Conservation (phyloP, 2,113 vertebrate genomes). For the Stigmatopora nigra region DNA sequence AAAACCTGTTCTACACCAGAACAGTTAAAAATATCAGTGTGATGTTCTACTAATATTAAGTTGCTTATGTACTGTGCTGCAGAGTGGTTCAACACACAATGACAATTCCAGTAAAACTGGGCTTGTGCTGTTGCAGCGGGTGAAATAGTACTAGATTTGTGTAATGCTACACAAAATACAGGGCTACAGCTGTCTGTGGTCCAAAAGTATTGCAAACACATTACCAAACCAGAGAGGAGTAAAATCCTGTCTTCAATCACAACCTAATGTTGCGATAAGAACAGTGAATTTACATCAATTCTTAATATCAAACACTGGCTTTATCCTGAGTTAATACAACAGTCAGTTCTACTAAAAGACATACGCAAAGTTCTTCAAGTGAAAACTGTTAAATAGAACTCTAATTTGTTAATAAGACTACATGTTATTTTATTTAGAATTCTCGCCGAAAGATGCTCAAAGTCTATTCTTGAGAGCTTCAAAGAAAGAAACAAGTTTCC, state of each 20-base stretch:
- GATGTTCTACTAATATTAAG: constrained; percentile 1
- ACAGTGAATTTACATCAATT: constrained; percentile 21
- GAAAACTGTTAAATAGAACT: constrained; percentile 21
- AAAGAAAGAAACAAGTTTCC: constrained; percentile 22
- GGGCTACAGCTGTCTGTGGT: background rate
- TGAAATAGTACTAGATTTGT: constrained; percentile 2
- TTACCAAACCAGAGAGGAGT: background rate
- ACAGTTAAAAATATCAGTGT: background rate
- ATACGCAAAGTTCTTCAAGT: constrained; percentile 17
- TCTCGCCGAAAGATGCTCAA: constrained; percentile 19
- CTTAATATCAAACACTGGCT: constrained; percentile 40
- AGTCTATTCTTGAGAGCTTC: constrained; percentile 34
- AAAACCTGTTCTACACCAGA: background rate
- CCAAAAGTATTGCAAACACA: constrained; percentile 5
- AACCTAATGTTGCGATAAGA: constrained; percentile 35
- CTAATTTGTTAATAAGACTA: constrained; percentile 19
- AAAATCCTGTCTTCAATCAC: constrained; percentile 22
- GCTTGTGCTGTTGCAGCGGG: constrained; percentile 10
- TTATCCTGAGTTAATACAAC: constrained; percentile 59
- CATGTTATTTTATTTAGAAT: constrained; percentile 18
- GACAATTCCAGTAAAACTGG: constrained; percentile 12
- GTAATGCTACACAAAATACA: constrained; percentile 4
- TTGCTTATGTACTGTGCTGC: constrained; percentile 1
- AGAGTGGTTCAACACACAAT: constrained; percentile 4
- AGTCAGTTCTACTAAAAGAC: constrained; percentile 43